These are phyloP conservation scores for Liopterus haemorrhoidalis DNA, from an alignment of 2,888 invertebrate species.

Conservation along the genomic window DNA sequence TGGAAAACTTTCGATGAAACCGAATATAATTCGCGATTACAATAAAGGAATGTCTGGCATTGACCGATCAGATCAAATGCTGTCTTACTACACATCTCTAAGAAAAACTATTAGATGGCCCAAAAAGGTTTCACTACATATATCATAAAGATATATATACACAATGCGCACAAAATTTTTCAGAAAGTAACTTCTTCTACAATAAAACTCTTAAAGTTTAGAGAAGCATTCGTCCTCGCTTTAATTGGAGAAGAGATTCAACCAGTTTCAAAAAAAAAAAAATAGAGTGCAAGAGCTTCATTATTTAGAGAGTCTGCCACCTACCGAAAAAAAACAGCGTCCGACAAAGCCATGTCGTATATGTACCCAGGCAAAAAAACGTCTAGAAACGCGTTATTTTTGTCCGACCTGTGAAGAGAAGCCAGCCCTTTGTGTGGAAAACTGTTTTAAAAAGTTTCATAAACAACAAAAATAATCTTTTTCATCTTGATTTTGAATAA, in stretches of 20 bases:
- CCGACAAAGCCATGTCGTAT: conserved; percentile 10
- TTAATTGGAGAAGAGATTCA: conserved; percentile 29
- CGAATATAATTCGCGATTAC: conserved; percentile 32
- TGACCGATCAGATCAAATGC: conserved; percentile 32
- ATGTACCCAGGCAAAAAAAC: conserved; percentile 7
- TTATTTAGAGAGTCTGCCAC: conserved; percentile 30
- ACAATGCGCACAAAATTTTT: conserved; percentile 32
- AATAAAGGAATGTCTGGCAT: conserved; percentile 31
- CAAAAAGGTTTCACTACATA: conserved; percentile 24
- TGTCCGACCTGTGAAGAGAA: background rate
- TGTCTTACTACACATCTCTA: conserved; percentile 29
- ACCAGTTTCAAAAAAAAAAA: conserved; percentile 26
- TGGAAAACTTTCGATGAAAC: conserved; percentile 31
- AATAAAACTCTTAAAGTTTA: conserved; percentile 31
- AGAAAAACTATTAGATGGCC: conserved; percentile 31
- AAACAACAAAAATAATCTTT: conserved; percentile 24
- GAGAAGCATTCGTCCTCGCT: conserved; percentile 28
- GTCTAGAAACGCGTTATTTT: conserved; percentile 8
- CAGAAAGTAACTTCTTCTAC: conserved; percentile 30
- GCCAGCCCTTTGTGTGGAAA: conserved; percentile 6
- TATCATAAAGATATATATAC: conserved; percentile 28
- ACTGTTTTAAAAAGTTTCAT: conserved; percentile 16
- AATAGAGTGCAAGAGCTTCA: conserved; percentile 14
- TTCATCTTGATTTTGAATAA: conserved; percentile 16
- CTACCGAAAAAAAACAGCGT: conserved; percentile 20